Evolutionary conservation across 1,140 invertebrate genomes (phyloP), one percentile per base, ranked within the genome.

Genomic region (Anoplolepis gracilipes): DNA sequence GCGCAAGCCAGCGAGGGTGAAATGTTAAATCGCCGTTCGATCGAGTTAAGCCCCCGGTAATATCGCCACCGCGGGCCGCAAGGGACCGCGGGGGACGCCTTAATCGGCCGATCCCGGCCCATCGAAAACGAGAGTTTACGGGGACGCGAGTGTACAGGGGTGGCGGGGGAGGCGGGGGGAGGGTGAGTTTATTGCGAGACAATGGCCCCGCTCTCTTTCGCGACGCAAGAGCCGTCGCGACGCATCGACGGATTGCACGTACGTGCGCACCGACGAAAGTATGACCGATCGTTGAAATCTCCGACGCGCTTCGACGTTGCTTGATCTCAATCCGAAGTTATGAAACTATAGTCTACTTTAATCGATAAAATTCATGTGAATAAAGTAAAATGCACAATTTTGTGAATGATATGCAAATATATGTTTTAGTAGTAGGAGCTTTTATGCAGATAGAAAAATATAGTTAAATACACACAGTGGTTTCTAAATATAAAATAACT

Each of bases 11-110:
- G 90, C 87, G 88, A 55, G 90, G 90, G 90, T 84, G 88, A 93
- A 93, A 92, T 88, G 89, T 91, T 91, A 91, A 94, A 93, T 93
- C 92, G 91, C 86, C 86, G 88, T 91, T 93, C 91, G 91, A 94
- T 94, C 92, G 92, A 92, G 91, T 94, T 90, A 89, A 94, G 82
- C 89, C 87, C 59, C 79, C 92, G 91, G 94, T 94, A 94, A 94
- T 91, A 91, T 91, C 92, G 90, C 91, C 92, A 90, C 90, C 90
- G 87, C 85, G 87, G 87, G 84, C 72, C 85, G 55, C 53, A 42
- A 69, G 53, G 67, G 67, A 65, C 36, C 33, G 75, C 49, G 36
- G 55, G 76, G 42, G 39, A 77, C 57, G 42, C 49, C 64, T 85
- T 86, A 81, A 88, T 85, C 82, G 59, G 46, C 46, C 46, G 46